A percentile compares a stretch with the other conserved stretches of the same genome.
Evolutionary conservation across 1,140 invertebrate genomes (phyloP).

Genomic region (Orius laevigatus): DNA sequence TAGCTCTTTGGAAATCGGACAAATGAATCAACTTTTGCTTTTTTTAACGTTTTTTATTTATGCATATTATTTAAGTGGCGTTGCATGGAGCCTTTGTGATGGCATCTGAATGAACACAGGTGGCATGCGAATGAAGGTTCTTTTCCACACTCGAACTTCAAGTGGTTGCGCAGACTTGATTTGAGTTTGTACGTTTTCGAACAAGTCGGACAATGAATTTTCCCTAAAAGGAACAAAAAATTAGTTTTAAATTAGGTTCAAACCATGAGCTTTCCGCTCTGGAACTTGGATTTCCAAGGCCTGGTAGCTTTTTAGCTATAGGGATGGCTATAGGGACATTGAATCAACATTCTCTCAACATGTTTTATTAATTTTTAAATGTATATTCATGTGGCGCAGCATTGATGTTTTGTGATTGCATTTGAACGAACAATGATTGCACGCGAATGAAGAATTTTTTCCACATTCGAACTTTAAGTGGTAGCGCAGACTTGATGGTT

Average conservation of each 20-base stretch:
- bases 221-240: background rate
- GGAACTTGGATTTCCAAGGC: no score
- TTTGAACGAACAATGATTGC: conserved; percentile 9
- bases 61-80: no score
- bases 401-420: conserved; percentile 8
- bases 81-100: conserved; percentile 6
- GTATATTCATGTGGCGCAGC: background rate
- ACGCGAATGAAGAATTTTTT: conserved; percentile 12
- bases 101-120: background rate
- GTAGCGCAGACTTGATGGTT: conserved; percentile 20
- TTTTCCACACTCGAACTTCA: conserved; percentile 11
- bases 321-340: background rate
- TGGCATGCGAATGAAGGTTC: conserved; percentile 3
- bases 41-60: no score
- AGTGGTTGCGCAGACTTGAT: background rate
- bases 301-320: no score
- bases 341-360: background rate
- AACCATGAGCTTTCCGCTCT: background rate
- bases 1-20: no score
- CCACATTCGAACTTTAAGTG: conserved; percentile 13
- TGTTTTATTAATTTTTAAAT: no score
- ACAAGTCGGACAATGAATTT: conserved; percentile 12
- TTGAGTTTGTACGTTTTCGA: background rate
- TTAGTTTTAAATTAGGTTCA: background rate
- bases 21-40: no score